Percentiles rank a stretch among this genome's conserved stretches.
phyloP scores from a whole-genome alignment of 1,140 invertebrate species.

The Leptinotarsa texana region DNA sequence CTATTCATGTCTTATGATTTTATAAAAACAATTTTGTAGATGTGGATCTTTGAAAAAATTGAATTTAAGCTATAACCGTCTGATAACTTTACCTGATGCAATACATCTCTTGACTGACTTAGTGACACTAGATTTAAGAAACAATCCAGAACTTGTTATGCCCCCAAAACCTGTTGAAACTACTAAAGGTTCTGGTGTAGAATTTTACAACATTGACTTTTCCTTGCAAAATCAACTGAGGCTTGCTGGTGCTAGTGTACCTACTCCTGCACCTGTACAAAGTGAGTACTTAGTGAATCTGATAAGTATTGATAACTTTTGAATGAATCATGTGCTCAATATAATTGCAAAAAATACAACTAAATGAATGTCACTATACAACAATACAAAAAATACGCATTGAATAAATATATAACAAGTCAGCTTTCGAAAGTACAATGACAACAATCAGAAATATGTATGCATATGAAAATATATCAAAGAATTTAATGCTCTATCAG shows the following conservation, averaged over 20 bases:
- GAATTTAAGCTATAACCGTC: slow-evolving; percentile 88
- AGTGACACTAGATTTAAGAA: slow-evolving; percentile 85
- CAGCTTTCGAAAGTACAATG: not conserved
- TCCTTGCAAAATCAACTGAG: slow-evolving; percentile 92
- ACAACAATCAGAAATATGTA: too few species aligned
- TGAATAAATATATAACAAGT: too few species aligned
- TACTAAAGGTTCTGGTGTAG: slow-evolving; percentile 77
- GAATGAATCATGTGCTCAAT: too few species aligned
- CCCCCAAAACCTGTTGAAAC: slow-evolving; percentile 89
- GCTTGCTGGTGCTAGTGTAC: slow-evolving; percentile 86
- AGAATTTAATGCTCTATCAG: too few species aligned
- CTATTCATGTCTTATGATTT: not conserved
- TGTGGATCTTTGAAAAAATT: slow-evolving; percentile 96
- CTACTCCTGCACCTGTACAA: slow-evolving; percentile 69
- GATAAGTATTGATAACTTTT: not conserved
- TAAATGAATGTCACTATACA: too few species aligned
- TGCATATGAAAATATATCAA: too few species aligned
- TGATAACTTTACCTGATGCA: slow-evolving; percentile 96
- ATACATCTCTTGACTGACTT: slow-evolving; percentile 93
- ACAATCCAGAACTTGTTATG: slow-evolving; percentile 96
- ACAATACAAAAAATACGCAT: too few species aligned
- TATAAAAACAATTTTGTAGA: slow-evolving; percentile 59
- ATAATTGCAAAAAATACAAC: too few species aligned
- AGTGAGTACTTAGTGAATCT: slow-evolving; percentile 57
- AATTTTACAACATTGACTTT: slow-evolving; percentile 99